phyloP scores from a whole-genome alignment of 1,140 invertebrate genomes.

The Platyscapa corneri region DNA sequence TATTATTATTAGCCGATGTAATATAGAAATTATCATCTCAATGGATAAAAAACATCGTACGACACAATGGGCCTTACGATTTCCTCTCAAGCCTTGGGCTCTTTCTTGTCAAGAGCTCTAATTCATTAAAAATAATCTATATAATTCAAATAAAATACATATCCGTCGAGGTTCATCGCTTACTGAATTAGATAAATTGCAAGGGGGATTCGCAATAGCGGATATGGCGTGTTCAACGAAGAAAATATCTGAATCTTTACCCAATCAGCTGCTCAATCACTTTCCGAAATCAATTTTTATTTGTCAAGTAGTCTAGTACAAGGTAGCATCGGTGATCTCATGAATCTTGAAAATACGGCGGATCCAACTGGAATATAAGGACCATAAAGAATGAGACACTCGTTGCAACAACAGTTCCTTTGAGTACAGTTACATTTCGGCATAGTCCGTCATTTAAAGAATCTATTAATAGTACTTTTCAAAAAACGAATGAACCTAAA shows the following conservation, averaged over 20 bases:
- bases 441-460: slow-evolving; percentile 67
- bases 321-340: slow-evolving; percentile 84
- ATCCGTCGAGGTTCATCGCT: slow-evolving; percentile 81
- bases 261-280: slow-evolving; percentile 74
- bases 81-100: slow-evolving; percentile 77
- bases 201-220: slow-evolving; percentile 64
- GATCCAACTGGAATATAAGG: slow-evolving; percentile 80
- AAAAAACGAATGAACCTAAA: slow-evolving; percentile 60
- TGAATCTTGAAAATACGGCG: slow-evolving; percentile 84
- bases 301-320: slow-evolving; percentile 72
- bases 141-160: slow-evolving; percentile 57
- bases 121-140: slow-evolving; percentile 75
- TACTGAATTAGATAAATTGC: slow-evolving; percentile 81
- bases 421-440: slow-evolving; percentile 80
- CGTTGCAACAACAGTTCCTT: slow-evolving; percentile 80
- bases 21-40: no score
- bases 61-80: slow-evolving; percentile 77
- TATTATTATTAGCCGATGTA: no score
- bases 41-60: slow-evolving; percentile 56
- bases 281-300: slow-evolving; percentile 73
- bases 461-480: slow-evolving; percentile 65
- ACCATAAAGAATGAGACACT: slow-evolving; percentile 80
- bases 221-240: slow-evolving; percentile 75
- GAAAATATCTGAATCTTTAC: slow-evolving; percentile 73
- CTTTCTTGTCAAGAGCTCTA: slow-evolving; percentile 57